Evolutionary conservation across 1,140 invertebrate genomes (phyloP).

Genomic region (Philotrypesis tridentata): DNA sequence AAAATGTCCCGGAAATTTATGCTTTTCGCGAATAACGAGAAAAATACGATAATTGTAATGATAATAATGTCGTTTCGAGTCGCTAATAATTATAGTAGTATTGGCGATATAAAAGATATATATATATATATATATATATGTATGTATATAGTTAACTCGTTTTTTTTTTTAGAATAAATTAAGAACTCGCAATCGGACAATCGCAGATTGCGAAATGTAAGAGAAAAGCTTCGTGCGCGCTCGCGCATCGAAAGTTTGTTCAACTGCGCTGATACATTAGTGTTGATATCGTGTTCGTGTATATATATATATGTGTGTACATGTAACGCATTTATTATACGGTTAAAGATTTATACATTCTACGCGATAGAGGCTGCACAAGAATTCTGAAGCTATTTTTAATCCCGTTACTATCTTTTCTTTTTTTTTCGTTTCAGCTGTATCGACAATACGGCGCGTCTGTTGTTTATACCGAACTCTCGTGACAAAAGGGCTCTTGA

Average conservation of each 20-base stretch:
- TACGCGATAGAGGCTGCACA: background rate
- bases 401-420: no score
- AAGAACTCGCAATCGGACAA: slow-evolving; percentile 53
- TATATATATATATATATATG: slow-evolving; percentile 23
- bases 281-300: no score
- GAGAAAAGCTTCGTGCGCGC: slow-evolving; percentile 36
- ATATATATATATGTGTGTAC: slow-evolving; percentile 8
- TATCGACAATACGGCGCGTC: background rate
- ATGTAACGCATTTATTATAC: background rate
- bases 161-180: slow-evolving; percentile 56
- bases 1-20: slow-evolving; percentile 64
- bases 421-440: no score
- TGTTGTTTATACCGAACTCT: background rate
- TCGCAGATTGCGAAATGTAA: slow-evolving; percentile 58
- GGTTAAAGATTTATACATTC: slow-evolving; percentile 21
- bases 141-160: slow-evolving; percentile 42
- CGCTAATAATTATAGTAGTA: slow-evolving; percentile 57
- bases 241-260: background rate
- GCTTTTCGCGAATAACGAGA: slow-evolving; percentile 34
- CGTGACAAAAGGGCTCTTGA: slow-evolving; percentile 7
- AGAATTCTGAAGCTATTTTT: slow-evolving; percentile 28
- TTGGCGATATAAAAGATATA: slow-evolving; percentile 49
- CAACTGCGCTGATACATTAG: no score
- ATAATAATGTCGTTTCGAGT: slow-evolving; percentile 56
- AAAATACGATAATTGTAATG: slow-evolving; percentile 57